These are phyloP conservation scores for Fundulus diaphanus DNA, from an alignment of 2,797 vertebrate species.

Conservation along the genomic window DNA sequence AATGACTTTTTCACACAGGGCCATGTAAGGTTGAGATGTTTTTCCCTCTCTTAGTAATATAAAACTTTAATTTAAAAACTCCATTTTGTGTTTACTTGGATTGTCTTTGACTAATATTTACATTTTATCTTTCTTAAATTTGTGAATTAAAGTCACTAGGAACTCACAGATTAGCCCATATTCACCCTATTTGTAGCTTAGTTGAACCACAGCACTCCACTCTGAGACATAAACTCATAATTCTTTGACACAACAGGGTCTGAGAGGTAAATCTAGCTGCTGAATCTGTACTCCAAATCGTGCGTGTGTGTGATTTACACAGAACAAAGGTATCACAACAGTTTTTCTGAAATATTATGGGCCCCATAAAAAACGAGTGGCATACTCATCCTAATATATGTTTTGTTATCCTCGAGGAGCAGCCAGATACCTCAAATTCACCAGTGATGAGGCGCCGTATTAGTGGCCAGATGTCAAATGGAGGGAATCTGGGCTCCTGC, in stretches of 20 bases:
- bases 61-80: too few relatives aligned
- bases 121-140: too few relatives aligned
- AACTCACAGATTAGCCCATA: too few relatives aligned
- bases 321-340: neutral
- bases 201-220: slow-evolving; percentile 17
- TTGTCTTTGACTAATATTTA: too few relatives aligned
- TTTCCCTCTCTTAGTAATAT: too few relatives aligned
- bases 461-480: slow-evolving; percentile 64
- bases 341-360: slow-evolving; percentile 31
- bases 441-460: slow-evolving; percentile 66
- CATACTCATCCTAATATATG: slow-evolving; percentile 43
- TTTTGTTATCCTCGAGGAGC: slow-evolving; percentile 39
- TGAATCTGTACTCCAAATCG: neutral
- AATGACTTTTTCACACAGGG: too few relatives aligned
- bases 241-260: slow-evolving; percentile 12
- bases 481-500: slow-evolving; percentile 22
- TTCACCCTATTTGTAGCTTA: too few relatives aligned
- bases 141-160: too few relatives aligned
- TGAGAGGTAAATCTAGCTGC: slow-evolving; percentile 8
- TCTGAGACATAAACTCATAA: too few relatives aligned
- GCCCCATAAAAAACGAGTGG: too few relatives aligned
- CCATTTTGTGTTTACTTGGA: too few relatives aligned
- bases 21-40: too few relatives aligned
- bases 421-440: slow-evolving; percentile 43
- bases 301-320: slow-evolving; percentile 1